Conservation (phyloP, 1,140 invertebrate species). For the Meloidogyne chitwoodi region DNA sequence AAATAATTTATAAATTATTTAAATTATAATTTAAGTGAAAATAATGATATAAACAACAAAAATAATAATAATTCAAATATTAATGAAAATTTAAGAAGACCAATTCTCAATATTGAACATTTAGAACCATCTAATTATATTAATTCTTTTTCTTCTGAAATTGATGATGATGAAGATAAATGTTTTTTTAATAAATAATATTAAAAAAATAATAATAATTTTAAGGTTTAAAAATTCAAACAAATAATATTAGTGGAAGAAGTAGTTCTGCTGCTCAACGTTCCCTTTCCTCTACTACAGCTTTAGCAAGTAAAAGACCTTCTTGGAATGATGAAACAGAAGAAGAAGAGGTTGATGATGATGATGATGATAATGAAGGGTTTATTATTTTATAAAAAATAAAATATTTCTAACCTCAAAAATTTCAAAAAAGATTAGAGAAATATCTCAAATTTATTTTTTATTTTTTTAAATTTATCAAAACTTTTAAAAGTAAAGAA, state of each 20-base stretch:
- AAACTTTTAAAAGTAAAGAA: too few species aligned
- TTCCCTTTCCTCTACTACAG: conserved; percentile 17
- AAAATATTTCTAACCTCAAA: too few species aligned
- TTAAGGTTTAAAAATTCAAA: not conserved
- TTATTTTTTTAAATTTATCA: too few species aligned
- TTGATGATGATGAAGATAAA: conserved; percentile 22
- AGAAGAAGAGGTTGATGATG: not conserved
- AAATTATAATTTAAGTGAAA: not conserved
- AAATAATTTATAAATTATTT: not conserved
- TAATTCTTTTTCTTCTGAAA: conserved; percentile 21
- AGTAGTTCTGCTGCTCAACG: not conserved
- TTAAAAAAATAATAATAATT: not conserved
- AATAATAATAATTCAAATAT: not conserved
- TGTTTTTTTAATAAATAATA: not conserved
- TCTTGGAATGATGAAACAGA: conserved; percentile 7
- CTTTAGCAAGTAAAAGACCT: conserved; percentile 15
- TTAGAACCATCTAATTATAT: conserved; percentile 19
- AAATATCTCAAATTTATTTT: too few species aligned
- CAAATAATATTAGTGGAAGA: not conserved
- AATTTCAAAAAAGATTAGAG: too few species aligned
- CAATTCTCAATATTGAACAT: conserved; percentile 24
- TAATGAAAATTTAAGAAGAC: conserved; percentile 22
- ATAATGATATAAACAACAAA: conserved; percentile 9
- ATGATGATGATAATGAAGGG: not conserved
- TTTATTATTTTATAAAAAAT: too few species aligned